These are phyloP conservation scores for Helogale parvula DNA, from an alignment of 2,113 vertebrate genomes.

Conservation along the genomic window DNA sequence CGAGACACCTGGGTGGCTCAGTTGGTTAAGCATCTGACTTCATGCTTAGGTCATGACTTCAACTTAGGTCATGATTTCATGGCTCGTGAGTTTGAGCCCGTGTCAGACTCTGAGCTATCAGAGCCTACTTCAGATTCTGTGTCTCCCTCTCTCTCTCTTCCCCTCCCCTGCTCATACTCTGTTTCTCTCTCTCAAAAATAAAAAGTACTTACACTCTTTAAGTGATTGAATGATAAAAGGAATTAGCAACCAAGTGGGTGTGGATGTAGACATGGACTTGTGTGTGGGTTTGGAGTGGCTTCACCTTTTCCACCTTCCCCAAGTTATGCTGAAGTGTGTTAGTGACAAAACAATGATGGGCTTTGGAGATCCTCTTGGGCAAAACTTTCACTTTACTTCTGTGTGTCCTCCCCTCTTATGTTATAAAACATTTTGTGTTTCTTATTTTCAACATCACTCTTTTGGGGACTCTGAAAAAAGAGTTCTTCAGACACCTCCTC, in stretches of 20 bases:
- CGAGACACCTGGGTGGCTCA: no score
- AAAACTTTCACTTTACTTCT: not conserved
- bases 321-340: not conserved
- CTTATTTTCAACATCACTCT: not conserved
- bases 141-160: no score
- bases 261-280: not conserved
- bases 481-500: not conserved
- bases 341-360: not conserved
- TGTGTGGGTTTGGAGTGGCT: not conserved
- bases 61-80: no score
- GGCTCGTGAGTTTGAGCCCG: no score
- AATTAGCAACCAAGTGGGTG: not conserved
- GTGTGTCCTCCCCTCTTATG: not conserved
- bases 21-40: no score
- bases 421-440: not conserved
- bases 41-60: no score
- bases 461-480: not conserved
- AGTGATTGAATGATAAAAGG: not conserved
- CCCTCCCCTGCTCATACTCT: no score
- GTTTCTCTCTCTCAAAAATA: no score
- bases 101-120: no score
- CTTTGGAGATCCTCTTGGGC: not conserved
- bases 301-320: not conserved
- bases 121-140: no score
- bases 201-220: not conserved